phyloP scores from a whole-genome alignment of 2,113 vertebrate genomes.

The Aplodontia rufa region DNA sequence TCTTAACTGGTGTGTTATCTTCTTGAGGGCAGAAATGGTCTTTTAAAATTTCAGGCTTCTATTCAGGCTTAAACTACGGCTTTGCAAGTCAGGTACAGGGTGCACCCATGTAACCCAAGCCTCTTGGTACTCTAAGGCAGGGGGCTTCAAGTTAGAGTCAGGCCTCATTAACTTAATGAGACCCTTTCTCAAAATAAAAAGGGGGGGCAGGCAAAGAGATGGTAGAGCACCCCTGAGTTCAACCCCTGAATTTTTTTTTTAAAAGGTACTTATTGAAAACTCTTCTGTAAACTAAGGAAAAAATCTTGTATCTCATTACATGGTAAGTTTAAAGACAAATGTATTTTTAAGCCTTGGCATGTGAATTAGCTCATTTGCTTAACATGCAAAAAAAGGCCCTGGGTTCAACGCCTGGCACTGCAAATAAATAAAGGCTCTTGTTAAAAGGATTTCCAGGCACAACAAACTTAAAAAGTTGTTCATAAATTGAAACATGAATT shows the following conservation, averaged over 20 bases:
- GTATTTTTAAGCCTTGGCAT: neutral
- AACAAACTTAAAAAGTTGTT: neutral
- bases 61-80: neutral
- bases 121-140: neutral
- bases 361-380: neutral
- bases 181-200: neutral
- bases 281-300: conserved; percentile 4
- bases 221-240: neutral
- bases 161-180: neutral
- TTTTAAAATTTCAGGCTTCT: neutral
- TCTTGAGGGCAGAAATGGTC: neutral
- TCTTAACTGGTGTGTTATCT: neutral
- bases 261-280: neutral
- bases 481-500: conserved; percentile 20
- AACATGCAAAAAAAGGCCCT: neutral
- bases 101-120: neutral
- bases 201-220: too few species aligned
- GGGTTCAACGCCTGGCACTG: neutral
- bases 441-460: neutral
- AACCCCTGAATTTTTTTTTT: too few species aligned
- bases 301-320: neutral
- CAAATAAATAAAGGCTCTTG: neutral
- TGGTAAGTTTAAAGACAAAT: neutral
- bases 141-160: neutral
- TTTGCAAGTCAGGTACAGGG: neutral